Conservation (phyloP, 2,797 vertebrate genomes). For the Crocodylus rhombifer region DNA sequence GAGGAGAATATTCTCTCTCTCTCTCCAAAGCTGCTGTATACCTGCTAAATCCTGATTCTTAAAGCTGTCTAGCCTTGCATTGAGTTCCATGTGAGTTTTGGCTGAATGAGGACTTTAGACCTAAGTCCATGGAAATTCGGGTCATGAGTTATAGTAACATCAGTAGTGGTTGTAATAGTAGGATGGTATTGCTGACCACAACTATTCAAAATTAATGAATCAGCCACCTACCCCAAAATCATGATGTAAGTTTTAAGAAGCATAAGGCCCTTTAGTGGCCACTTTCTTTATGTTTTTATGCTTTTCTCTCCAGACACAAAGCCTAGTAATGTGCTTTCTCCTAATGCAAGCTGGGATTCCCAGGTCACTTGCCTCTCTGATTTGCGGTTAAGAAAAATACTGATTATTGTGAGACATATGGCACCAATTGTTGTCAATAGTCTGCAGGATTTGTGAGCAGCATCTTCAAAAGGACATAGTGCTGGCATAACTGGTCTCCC, state of each 20-base stretch:
- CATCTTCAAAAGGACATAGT: not conserved
- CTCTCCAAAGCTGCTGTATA: too few relatives aligned
- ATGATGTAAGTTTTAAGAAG: not conserved
- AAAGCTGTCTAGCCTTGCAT: not conserved
- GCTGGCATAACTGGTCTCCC: not conserved
- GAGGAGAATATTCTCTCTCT: too few relatives aligned
- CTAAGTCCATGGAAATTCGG: not conserved
- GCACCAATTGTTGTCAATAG: not conserved
- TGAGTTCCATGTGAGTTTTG: not conserved
- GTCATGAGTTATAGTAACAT: not conserved
- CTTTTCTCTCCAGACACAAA: not conserved
- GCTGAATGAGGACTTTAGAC: not conserved
- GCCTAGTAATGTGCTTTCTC: not conserved
- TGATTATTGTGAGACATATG: not conserved
- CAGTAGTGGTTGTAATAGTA: not conserved
- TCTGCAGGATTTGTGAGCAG: not conserved
- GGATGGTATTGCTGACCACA: not conserved
- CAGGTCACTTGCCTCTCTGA: not conserved
- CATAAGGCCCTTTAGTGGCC: not conserved
- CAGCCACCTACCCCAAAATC: not conserved
- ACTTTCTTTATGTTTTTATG: not conserved
- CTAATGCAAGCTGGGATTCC: not conserved
- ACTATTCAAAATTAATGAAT: not conserved
- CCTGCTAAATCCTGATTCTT: not conserved
- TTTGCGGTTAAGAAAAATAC: not conserved